Conservation (phyloP, 2,113 vertebrate species). For the human region DNA sequence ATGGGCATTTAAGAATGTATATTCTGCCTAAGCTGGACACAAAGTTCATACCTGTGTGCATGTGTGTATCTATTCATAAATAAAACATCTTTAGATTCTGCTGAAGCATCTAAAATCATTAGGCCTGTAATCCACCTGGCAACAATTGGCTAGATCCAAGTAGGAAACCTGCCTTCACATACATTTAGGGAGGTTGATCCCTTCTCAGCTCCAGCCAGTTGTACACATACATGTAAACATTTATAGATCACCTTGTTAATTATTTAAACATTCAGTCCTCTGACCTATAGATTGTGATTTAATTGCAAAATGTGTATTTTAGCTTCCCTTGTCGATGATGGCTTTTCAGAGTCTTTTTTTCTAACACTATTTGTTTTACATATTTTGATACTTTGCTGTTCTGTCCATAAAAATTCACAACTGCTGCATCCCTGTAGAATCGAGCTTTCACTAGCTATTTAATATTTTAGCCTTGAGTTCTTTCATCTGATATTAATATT, state of each 20-base stretch:
- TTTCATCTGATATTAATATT: conserved; percentile 11
- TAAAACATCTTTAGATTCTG: not conserved
- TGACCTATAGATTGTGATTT: conserved; percentile 3
- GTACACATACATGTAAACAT: not conserved
- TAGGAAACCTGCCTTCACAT: not conserved
- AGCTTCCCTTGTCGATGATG: not conserved
- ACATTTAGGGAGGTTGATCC: not conserved
- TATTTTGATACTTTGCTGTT: not conserved
- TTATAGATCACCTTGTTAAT: not conserved
- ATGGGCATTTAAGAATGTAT: not conserved
- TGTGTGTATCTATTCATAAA: not conserved
- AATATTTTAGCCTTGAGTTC: not conserved
- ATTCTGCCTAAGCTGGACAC: not conserved
- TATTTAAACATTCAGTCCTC: not conserved
- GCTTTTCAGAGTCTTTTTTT: not conserved
- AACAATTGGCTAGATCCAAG: not conserved
- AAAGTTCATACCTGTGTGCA: not conserved
- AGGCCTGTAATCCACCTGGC: not conserved
- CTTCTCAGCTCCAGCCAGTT: not conserved
- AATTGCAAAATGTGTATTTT: not conserved
- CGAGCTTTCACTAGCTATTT: not conserved
- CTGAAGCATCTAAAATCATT: not conserved
- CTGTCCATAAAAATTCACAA: not conserved
- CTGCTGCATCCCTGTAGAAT: not conserved
- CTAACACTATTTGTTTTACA: not conserved